Evolutionary conservation across 2,888 invertebrate species (phyloP), one percentile per base, ranked within the genome.

Genomic region (Stenodera caucasica): DNA sequence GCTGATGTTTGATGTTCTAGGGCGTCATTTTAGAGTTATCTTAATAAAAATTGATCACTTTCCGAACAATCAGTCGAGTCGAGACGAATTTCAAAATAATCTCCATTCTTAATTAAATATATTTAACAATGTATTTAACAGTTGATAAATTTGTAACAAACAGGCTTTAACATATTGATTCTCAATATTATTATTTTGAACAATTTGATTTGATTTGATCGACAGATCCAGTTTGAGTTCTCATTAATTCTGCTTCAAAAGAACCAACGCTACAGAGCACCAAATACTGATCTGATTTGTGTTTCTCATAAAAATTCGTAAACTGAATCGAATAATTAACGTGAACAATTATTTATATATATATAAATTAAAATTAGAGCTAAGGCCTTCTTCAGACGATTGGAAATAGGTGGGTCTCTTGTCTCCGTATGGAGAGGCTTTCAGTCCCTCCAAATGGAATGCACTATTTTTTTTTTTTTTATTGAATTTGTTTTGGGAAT

Each of bases 121-220:
- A 74, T 74, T 70, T 21, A 78, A 76, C 74, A 75, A 75, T 74
- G 72, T 72, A 21, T 45, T 45, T 74, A 79, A 79, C 79, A 79
- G 74, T 45, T 74, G 74, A 78, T 79, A 78, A 78, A 78, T 68
- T 75, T 78, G 72, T 78, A 79, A 78, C 78, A 78, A 75, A 78
- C 75, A 76, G 75, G 75, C 76, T 73, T 72, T 77, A 78, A 78
- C 77, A 69, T 74, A 75, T 74, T 70, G 53, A 58, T 59, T 45
- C 1, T 12, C 6, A 11, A 12, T 11, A 8, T 15, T 15, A 15
- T 65, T 66, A 58, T 65, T 58, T 67, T 63, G 68, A 72, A 74
- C 72, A 73, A 71, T 70, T 67, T 69, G 68, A 68, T 68, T 65
- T 67, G 61, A 63, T 50, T 33, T 53, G 29, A 33, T 53, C 30